Evolutionary conservation across 2,113 vertebrate species (phyloP).

Genomic region (Brachyistius frenatus): DNA sequence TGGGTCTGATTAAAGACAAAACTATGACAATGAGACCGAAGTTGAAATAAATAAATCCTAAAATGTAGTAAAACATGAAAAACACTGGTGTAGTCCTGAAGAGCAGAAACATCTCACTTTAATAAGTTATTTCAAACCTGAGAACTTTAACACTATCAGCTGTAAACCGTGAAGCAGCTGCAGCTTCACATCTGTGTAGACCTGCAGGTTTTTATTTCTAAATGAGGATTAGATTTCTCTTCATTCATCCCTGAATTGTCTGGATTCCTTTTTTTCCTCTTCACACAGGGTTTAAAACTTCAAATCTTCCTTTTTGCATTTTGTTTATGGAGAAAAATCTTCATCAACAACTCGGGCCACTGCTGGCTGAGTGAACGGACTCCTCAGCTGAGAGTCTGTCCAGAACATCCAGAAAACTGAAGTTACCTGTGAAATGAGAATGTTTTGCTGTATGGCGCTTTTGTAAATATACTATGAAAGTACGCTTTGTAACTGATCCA

Average conservation of each 20-base stretch:
- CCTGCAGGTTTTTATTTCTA: background rate
- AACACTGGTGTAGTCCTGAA: background rate
- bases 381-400: background rate
- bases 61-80: background rate
- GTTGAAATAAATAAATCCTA: background rate
- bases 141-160: too few species aligned
- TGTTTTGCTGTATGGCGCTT: conserved; percentile 34
- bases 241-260: background rate
- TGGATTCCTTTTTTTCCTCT: background rate
- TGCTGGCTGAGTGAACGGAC: background rate
- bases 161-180: background rate
- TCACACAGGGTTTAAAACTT: background rate
- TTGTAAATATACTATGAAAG: conserved; percentile 45
- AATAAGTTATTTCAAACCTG: too few species aligned
- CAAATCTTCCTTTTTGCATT: background rate
- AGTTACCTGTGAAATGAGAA: conserved; percentile 18
- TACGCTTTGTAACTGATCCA: conserved; percentile 4
- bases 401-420: background rate
- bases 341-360: background rate
- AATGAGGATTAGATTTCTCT: background rate
- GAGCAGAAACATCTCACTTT: background rate
- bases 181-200: background rate
- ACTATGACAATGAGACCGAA: too few species aligned
- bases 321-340: background rate
- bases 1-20: too few species aligned